A percentile compares a stretch with the other conserved stretches of the same genome.
These are phyloP conservation scores for Acanthosoma haemorrhoidale DNA, from an alignment of 2,888 invertebrate genomes.

Conservation along the genomic window DNA sequence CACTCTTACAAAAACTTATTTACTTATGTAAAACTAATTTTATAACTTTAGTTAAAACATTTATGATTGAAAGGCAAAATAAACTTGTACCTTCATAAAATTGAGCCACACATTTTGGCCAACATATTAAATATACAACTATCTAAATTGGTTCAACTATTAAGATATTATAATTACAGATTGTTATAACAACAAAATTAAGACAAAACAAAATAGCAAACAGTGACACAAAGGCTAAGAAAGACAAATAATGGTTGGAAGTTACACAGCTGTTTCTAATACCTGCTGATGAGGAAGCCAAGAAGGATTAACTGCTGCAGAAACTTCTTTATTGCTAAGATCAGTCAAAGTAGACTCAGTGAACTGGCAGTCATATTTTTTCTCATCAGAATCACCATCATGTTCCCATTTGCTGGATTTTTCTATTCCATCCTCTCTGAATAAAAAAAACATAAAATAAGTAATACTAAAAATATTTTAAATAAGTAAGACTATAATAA, in stretches of 20 bases:
- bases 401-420: slow-evolving; percentile 54
- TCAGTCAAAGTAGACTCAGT: slow-evolving; percentile 58
- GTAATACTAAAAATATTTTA: not conserved
- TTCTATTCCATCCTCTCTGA: slow-evolving; percentile 61
- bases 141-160: not conserved
- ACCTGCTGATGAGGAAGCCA: slow-evolving; percentile 43
- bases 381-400: slow-evolving; percentile 30
- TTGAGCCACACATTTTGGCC: no score
- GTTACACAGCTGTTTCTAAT: slow-evolving; percentile 37
- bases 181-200: not conserved
- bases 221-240: not conserved
- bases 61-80: no score
- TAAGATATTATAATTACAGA: not conserved
- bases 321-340: slow-evolving; percentile 50
- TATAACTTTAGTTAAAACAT: no score
- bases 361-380: slow-evolving; percentile 53
- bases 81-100: no score
- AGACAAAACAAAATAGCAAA: not conserved
- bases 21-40: no score
- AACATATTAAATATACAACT: not conserved
- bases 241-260: not conserved
- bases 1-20: no score
- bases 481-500: no score
- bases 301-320: slow-evolving; percentile 26
- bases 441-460: not conserved